Base-by-base conservation (phyloP, 1,140 invertebrate genomes). In the Nasonia vitripennis region DNA sequence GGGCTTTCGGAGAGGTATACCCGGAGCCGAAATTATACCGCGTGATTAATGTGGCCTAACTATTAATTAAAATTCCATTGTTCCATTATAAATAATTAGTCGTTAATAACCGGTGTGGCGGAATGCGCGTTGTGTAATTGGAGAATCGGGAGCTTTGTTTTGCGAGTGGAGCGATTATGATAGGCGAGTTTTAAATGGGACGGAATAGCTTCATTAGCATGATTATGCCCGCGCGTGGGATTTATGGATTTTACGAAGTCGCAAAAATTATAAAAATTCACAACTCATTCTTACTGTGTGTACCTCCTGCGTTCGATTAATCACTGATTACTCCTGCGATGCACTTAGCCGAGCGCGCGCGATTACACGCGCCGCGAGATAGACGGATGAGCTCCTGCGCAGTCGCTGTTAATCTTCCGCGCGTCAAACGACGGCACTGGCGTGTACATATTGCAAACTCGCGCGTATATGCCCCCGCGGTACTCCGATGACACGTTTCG, bases 41-140 rank as follows among this genome's bases (percentile, higher is more conserved):
- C 87, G 91, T 93, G 92, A 93, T 93, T 92, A 92, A 93, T 92
- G 92, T 92, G 91, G 93, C 92, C 92, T 92, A 93, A 93, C 92
- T 93, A 93, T 93, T 93, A 92, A 93, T 93, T 92, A 91, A 92
- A 93, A 93, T 92, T 92, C 92, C 92, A 92, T 93, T 93, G 92
- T 92, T 92, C 90, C 90, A 92, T 93, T 93, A 92, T 91, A 92
- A 93, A 92, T 93, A 93, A 93, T 93, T 93, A 93, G 89, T 92
- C 90, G 90, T 91, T 93, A 92, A 93, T 93, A 92, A 91, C 89
- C 85, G n/a, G 67, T 4, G 67, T 4, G 17, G n/a, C 11, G 11
- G 41, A 45, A 9, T 68, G 11, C n/a, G 3, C n/a, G 67, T 3
- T n/a, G 67, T n/a, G 4, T 68, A 68, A 73, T 37, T 73, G 14